A percentile compares a stretch with the other conserved stretches of the same genome.
These are phyloP conservation scores for Enhydra lutris DNA, from an alignment of 2,113 vertebrate species.

Conservation along the genomic window DNA sequence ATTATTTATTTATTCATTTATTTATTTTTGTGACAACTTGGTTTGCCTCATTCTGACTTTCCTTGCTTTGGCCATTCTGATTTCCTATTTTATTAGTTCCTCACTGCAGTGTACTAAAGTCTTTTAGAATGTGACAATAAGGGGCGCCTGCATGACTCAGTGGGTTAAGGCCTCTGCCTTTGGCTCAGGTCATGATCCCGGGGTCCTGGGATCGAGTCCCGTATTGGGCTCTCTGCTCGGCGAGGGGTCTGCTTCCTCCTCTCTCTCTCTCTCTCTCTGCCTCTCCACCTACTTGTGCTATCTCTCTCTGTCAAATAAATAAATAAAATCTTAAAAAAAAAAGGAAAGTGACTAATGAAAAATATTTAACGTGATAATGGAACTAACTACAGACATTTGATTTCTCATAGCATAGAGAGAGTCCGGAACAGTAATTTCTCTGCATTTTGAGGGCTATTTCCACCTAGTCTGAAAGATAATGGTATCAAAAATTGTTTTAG, in stretches of 20 bases:
- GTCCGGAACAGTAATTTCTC: not conserved
- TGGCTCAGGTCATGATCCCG: no score
- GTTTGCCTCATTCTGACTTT: not conserved
- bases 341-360: not conserved
- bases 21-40: not conserved
- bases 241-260: no score
- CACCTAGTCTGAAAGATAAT: not conserved
- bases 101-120: not conserved
- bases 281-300: no score
- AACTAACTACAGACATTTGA: not conserved
- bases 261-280: no score
- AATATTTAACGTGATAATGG: conserved; percentile 19
- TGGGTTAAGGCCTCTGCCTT: no score
- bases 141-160: no score
- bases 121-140: not conserved
- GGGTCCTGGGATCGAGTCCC: no score
- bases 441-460: not conserved
- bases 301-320: no score
- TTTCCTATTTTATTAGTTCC: not conserved
- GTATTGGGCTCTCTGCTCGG: no score
- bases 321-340: no score
- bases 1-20: not conserved
- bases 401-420: not conserved
- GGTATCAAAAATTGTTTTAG: not conserved
- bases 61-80: not conserved